Evolutionary conservation across 2,888 invertebrate genomes (phyloP).

Genomic region (Trissonchulus sp.): DNA sequence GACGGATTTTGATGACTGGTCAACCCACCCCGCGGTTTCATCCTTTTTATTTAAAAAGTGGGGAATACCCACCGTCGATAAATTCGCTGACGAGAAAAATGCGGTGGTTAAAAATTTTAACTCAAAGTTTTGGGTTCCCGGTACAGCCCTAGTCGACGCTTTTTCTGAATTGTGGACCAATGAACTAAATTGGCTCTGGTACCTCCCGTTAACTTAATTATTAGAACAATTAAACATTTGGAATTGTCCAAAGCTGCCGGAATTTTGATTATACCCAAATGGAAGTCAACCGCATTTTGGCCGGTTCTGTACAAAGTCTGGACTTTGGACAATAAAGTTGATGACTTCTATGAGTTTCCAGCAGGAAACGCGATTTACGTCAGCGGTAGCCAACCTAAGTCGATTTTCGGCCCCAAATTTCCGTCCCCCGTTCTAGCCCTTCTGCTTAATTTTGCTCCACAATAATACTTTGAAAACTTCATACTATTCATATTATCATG

Average conservation of each 20-base stretch:
- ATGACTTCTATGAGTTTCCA: no score
- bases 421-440: no score
- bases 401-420: no score
- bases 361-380: no score
- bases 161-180: not conserved
- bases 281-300: not conserved
- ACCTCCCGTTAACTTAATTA: not conserved
- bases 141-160: not conserved
- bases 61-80: no score
- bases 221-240: not conserved
- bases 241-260: not conserved
- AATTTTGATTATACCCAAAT: not conserved
- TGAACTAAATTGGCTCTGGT: not conserved
- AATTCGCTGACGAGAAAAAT: not conserved
- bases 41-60: not conserved
- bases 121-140: slow-evolving; percentile 5
- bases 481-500: no score
- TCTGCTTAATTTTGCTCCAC: no score
- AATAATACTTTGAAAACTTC: no score
- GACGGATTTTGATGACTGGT: slow-evolving; percentile 1
- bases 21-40: not conserved
- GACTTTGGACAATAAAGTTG: no score
- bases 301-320: no score
- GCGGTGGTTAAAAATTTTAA: not conserved
- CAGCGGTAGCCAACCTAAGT: no score